Evolutionary conservation across 1,140 invertebrate species (phyloP), one percentile per base, ranked within the genome.

Genomic region (Leptopilina boulardi): DNA sequence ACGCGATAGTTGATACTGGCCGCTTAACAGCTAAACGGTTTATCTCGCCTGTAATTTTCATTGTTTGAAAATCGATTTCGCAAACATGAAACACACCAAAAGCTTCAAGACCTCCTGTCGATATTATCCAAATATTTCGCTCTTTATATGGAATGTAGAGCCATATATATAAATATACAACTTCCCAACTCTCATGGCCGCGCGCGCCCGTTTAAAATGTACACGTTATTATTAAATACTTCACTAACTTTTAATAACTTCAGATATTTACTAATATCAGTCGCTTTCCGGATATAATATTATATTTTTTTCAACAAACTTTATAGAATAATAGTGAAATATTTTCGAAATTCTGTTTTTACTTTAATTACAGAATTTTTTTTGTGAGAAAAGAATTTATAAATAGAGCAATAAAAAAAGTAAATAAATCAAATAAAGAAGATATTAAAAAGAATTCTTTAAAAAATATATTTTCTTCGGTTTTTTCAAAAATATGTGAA

Each of bases 1-100:
- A 71, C 2, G 47, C 23, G 73, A 74, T 56, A 19, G 23, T 56
- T 56, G 34, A 74, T 51, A 47, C 47, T 73, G 41, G 9, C 30
- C 47, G 59, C 59, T 34, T n/a, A 30, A 23, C 59, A 34, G 21
- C 59, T 66, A 66, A 66, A 66, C 59, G 59, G 59, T 66, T 66
- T 66, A 30, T 66, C 23, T 26, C 26, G 6, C 59, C 23, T 66
- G 59, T 66, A 66, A 34, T 66, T 30, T 23, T n/a, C 59, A 66
- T 66, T 66, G 59, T 66, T 66, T 66, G 21, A 66, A 66, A n/a
- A 66, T 66, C 59, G 59, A 66, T 66, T 23, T 4, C 15, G 26
- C 23, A 23, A 21, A 26, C 21, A 66, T 30, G 59, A 66, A 34
- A 66, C 23, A 19, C 11, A 15, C 59, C 3, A 66, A 23, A n/a